Evolutionary conservation across 2,113 vertebrate genomes (phyloP).

Genomic region (Myrmecobius fasciatus): DNA sequence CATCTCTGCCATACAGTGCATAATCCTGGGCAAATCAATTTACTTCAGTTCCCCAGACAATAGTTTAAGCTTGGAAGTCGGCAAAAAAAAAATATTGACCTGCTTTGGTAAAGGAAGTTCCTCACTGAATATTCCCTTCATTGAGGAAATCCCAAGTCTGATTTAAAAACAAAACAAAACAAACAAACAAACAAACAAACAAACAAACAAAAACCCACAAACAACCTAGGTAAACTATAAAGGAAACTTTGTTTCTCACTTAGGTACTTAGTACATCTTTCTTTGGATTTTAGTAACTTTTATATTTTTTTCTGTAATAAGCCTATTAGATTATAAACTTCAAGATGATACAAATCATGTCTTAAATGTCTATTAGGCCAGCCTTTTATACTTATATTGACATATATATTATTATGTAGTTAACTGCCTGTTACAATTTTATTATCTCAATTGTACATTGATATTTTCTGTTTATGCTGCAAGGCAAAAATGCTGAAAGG

Average conservation of each 20-base stretch:
- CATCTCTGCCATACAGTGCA: too few relatives aligned
- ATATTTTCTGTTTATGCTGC: background rate
- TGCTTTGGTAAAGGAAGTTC: background rate
- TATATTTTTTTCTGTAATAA: background rate
- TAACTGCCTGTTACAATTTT: background rate
- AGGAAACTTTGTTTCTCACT: background rate
- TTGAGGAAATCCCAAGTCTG: background rate
- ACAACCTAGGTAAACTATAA: background rate
- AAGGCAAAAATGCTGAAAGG: background rate
- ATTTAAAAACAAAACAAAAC: background rate
- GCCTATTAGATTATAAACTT: background rate
- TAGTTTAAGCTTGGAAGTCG: too few relatives aligned
- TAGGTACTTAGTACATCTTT: background rate
- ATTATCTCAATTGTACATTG: background rate
- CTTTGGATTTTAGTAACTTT: background rate
- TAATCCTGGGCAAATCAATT: too few relatives aligned
- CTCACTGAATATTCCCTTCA: background rate
- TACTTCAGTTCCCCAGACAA: too few relatives aligned
- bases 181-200: too few relatives aligned
- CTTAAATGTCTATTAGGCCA: background rate
- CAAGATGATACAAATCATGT: background rate
- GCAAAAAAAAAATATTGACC: too few relatives aligned
- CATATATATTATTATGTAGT: background rate
- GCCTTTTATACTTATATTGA: background rate
- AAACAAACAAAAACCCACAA: background rate